Conservation (phyloP, 2,113 vertebrate species). For the Oreocharis arfaki region DNA sequence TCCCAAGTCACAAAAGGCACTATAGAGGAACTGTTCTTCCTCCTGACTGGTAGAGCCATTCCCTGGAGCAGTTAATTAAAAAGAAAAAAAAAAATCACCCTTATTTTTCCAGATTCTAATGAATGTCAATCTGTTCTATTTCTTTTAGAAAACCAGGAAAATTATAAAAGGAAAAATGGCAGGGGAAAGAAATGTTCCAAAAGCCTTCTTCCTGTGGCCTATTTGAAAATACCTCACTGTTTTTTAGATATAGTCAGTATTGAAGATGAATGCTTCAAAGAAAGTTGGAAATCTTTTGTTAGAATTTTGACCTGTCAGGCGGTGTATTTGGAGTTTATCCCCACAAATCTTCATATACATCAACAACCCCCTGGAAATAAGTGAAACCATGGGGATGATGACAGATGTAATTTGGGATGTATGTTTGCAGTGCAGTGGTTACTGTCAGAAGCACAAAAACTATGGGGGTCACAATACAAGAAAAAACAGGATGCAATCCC, state of each 20-base stretch:
- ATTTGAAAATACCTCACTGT: neutral
- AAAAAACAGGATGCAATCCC: neutral
- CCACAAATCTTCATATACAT: neutral
- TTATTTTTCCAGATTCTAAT: constrained; percentile 23
- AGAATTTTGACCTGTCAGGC: neutral
- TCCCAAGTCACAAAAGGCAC: constrained; percentile 23
- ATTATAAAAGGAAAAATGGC: constrained; percentile 16
- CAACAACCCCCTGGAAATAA: neutral
- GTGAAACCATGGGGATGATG: neutral
- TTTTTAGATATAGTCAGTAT: neutral
- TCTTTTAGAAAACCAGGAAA: constrained; percentile 20
- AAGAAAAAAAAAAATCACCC: neutral
- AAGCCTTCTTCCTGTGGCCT: neutral
- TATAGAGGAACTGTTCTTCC: neutral
- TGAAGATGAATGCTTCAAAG: neutral
- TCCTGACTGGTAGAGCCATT: neutral
- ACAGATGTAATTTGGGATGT: neutral
- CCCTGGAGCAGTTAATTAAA: constrained; percentile 5
- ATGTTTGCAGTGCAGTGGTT: neutral
- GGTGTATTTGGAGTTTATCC: neutral
- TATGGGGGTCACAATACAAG: neutral
- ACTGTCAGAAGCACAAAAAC: neutral
- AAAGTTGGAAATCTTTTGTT: neutral
- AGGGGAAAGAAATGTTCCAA: neutral
- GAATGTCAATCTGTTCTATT: neutral